Conservation (phyloP, 2,888 invertebrate genomes). For the Chrysolina americana region DNA sequence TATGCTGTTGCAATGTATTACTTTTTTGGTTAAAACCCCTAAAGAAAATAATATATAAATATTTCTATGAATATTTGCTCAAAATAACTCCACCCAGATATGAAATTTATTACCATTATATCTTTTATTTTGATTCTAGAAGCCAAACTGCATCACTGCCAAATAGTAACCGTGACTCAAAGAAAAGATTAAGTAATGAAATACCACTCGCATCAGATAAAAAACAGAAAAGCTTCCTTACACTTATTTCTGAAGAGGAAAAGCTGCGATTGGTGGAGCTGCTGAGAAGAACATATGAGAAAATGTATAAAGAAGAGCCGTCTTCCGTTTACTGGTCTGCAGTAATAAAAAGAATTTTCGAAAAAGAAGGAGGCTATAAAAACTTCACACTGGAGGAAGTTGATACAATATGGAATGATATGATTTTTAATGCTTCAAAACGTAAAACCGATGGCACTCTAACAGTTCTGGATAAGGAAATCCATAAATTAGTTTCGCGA, state of each 20-base stretch:
- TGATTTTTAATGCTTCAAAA: background rate
- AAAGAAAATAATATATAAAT: too few species aligned
- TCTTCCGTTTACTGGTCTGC: slow-evolving; percentile 1
- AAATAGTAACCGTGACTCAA: background rate
- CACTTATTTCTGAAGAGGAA: background rate
- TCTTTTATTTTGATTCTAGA: background rate
- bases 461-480: background rate
- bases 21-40: too few species aligned
- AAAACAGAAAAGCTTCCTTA: background rate
- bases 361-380: slow-evolving; percentile 13
- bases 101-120: background rate
- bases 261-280: background rate
- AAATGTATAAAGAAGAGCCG: background rate
- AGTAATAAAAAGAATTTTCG: slow-evolving; percentile 8
- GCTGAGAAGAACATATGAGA: background rate
- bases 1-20: too few species aligned
- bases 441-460: background rate
- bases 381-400: slow-evolving; percentile 11
- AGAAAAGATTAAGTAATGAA: slow-evolving; percentile 13
- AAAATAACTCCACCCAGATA: too few species aligned
- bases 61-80: too few species aligned
- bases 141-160: background rate
- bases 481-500: background rate
- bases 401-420: background rate
- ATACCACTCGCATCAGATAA: background rate